Conservation (phyloP, 2,113 vertebrate genomes). For the Thalassarche chlororhynchos region DNA sequence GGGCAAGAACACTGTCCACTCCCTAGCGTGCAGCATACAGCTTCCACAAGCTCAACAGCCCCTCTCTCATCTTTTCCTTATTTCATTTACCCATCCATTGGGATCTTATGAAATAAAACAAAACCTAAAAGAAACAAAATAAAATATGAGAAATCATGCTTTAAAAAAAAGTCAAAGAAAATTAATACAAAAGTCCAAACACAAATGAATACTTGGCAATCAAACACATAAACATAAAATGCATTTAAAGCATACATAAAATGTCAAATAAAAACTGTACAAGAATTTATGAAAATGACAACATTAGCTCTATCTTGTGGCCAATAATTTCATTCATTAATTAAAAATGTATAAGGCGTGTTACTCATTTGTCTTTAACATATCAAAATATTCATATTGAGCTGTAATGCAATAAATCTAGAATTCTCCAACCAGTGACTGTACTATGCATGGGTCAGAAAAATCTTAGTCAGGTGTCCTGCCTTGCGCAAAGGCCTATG, state of each 20-base stretch:
- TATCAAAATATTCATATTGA: background rate
- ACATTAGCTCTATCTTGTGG: background rate
- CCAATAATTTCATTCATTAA: background rate
- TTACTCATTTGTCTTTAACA: background rate
- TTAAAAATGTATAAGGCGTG: background rate
- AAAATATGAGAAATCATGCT: conserved; percentile 81
- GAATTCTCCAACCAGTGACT: background rate
- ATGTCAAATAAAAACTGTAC: conserved; percentile 24
- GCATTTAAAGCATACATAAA: conserved; percentile 47
- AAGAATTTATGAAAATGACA: background rate
- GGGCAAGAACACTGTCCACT: conserved; percentile 65
- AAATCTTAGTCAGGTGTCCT: background rate
- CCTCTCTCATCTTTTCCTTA: conserved; percentile 78
- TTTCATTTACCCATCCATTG: conserved; percentile 89
- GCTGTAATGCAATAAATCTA: background rate
- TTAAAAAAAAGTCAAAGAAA: conserved; percentile 52
- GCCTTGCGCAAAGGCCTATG: background rate
- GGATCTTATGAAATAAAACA: conserved; percentile 97
- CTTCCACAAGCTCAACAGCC: conserved; percentile 76
- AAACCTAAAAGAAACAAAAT: conserved; percentile 96
- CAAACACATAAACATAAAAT: conserved; percentile 58
- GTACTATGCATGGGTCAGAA: background rate
- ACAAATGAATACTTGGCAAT: conserved; percentile 54
- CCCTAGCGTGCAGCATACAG: conserved; percentile 74
- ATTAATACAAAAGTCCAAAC: conserved; percentile 61